These are phyloP conservation scores for Liposcelis brunnea DNA, from an alignment of 2,888 invertebrate species.

Conservation along the genomic window DNA sequence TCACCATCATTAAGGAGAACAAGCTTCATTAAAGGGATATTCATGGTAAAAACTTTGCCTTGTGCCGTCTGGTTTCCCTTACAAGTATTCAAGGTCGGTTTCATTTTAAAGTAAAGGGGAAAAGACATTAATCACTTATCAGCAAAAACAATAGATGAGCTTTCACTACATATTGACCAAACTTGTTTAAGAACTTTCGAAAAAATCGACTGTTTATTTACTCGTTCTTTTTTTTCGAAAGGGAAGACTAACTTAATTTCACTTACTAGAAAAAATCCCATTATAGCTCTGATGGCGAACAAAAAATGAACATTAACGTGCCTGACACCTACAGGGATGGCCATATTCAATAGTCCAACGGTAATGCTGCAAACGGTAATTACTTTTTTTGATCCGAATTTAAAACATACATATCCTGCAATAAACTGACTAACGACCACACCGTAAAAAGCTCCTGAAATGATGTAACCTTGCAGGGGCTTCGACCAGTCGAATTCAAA, in stretches of 20 bases:
- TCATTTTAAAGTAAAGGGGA: conserved; percentile 1
- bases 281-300: conserved; percentile 25
- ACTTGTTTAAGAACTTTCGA: too few species aligned
- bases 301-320: conserved; percentile 23
- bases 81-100: not conserved
- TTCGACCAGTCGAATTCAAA: conserved; percentile 34
- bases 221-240: too few species aligned
- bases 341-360: too few species aligned
- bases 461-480: conserved; percentile 30
- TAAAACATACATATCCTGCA: conserved; percentile 27
- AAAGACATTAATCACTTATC: not conserved
- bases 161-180: too few species aligned
- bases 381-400: conserved; percentile 27
- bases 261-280: conserved; percentile 32
- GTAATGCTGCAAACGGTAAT: conserved; percentile 19
- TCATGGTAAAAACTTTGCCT: too few species aligned
- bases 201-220: too few species aligned
- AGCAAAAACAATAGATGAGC: too few species aligned
- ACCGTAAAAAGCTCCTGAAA: conserved; percentile 37
- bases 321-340: too few species aligned
- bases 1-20: not conserved
- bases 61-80: too few species aligned
- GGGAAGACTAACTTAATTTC: not conserved
- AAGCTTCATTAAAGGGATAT: not conserved
- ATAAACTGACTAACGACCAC: conserved; percentile 26